Base-by-base conservation (phyloP, 2,113 vertebrate genomes). In the Nesospiza acunhae region DNA sequence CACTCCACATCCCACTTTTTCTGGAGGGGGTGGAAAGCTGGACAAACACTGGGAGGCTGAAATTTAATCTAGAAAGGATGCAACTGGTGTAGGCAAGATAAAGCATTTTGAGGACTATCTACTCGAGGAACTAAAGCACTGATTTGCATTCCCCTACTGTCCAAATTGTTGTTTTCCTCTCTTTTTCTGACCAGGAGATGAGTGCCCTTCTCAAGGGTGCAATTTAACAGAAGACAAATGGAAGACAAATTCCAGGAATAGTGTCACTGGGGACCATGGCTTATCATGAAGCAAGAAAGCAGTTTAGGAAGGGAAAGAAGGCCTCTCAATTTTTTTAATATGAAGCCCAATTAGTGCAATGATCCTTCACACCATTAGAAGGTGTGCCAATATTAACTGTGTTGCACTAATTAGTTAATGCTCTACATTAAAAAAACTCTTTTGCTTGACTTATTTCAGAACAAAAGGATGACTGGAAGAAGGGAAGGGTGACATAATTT, bases 51-150 rank as follows among this genome's bases (percentile, higher is more conserved):
- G 31, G 27, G 37, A 84, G 11, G 31, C 4, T 78, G 77, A 87
- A 82, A 31, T 87, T 67, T 82, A 82, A 84, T 60, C 80, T 91
- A 50, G 74, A 93, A 89, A 95, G 62, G 66, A 93, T 60, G 33
- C 13, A 78, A 87, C 72, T 58, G 31, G 53, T 7, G 9, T 35
- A 78, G 52, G 27, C 47, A 84, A 94, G 66, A 82, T 70, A 87
- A 94, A 89, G 33, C 10, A 35, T 78, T 95, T 62, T 81, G 66
- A 94, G 27, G 35, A 59, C 39, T 94, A 41, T 33, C 60, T 75
- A 1, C 39, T 81, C 3, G 0, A 55, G 42, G 44, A 91, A 75
- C 64, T 42, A 75, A 81, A 91, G 16, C 13, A 50, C 18, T 59
- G 42, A 70, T 91, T 91, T 89, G 10, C 2, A 1, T 50, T 87